phyloP scores from a whole-genome alignment of 2,888 invertebrate genomes.

The Norana najaformis region DNA sequence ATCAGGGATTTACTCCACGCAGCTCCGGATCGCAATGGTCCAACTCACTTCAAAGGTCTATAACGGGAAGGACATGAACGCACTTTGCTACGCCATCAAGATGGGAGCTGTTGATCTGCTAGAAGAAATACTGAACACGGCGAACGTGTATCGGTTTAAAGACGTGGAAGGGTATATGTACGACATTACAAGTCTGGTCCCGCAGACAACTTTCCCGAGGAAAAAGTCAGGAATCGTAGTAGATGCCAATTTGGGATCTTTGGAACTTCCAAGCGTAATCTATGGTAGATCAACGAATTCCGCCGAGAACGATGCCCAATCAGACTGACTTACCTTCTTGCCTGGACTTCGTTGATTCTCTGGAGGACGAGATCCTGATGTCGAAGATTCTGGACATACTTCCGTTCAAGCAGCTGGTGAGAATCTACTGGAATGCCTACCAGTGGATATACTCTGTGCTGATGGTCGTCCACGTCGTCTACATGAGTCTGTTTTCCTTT shows the following conservation, averaged over 20 bases:
- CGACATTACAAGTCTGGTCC: conserved; percentile 51
- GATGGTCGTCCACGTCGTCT: conserved; percentile 53
- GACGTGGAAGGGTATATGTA: conserved; percentile 40
- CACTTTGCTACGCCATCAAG: conserved; percentile 51
- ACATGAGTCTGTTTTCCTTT: conserved; percentile 54
- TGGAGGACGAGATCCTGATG: conserved; percentile 48
- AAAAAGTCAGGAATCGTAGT: neutral
- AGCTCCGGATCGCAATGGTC: conserved; percentile 48
- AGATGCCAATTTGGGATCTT: no score
- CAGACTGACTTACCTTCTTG: conserved; percentile 44
- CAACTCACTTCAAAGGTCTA: conserved; percentile 48
- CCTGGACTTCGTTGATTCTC: conserved; percentile 52
- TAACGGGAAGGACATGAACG: conserved; percentile 51
- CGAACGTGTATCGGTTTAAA: conserved; percentile 50
- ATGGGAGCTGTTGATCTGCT: conserved; percentile 51
- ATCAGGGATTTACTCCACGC: conserved; percentile 39
- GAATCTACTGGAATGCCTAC: conserved; percentile 52
- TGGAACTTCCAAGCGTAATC: no score
- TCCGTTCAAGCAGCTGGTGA: conserved; percentile 53
- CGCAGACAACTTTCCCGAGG: conserved; percentile 35
- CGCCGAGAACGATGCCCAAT: neutral
- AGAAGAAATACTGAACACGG: conserved; percentile 49
- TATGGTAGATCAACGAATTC: neutral
- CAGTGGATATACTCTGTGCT: conserved; percentile 53
- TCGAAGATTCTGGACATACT: conserved; percentile 53